A percentile compares a stretch with the other conserved stretches of the same genome.
Conservation (phyloP, 2,797 vertebrate genomes). For the Epinephelus coioides region DNA sequence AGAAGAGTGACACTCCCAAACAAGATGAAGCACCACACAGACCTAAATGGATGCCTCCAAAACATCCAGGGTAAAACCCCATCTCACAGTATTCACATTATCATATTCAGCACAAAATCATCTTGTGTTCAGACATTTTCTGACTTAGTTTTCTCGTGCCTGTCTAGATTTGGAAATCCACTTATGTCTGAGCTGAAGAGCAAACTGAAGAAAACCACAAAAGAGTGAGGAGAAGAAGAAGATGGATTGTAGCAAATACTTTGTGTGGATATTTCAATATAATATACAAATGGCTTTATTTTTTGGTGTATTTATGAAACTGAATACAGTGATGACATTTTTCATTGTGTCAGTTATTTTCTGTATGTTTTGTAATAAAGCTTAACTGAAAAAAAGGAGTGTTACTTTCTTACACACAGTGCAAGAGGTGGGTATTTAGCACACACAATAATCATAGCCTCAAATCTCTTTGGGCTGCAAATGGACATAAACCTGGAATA, state of each 20-base stretch:
- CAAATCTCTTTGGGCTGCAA: background rate
- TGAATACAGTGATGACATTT: slow-evolving; percentile 1
- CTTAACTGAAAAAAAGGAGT: background rate
- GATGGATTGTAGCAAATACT: background rate
- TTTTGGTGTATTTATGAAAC: slow-evolving; percentile 42
- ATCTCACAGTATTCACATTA: background rate
- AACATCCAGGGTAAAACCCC: slow-evolving; percentile 79
- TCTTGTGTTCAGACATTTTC: background rate
- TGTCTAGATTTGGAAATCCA: slow-evolving; percentile 83
- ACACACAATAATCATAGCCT: background rate
- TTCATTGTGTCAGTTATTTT: background rate
- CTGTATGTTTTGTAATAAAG: slow-evolving; percentile 56
- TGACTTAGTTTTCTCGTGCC: slow-evolving; percentile 28
- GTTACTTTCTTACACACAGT: background rate
- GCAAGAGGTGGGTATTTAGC: background rate
- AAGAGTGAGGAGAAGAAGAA: slow-evolving; percentile 68
- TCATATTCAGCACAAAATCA: background rate
- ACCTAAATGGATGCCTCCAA: slow-evolving; percentile 83
- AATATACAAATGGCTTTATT: slow-evolving; percentile 31
- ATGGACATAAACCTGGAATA: no score
- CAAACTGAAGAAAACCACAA: slow-evolving; percentile 84
- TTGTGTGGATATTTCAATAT: slow-evolving; percentile 36
- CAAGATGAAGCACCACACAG: slow-evolving; percentile 58
- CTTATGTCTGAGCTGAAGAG: slow-evolving; percentile 86
- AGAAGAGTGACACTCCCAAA: slow-evolving; percentile 48